These are phyloP conservation scores for Siderastrea siderea DNA, from an alignment of 92 coral and sea anemone genomes.

Conservation along the genomic window DNA sequence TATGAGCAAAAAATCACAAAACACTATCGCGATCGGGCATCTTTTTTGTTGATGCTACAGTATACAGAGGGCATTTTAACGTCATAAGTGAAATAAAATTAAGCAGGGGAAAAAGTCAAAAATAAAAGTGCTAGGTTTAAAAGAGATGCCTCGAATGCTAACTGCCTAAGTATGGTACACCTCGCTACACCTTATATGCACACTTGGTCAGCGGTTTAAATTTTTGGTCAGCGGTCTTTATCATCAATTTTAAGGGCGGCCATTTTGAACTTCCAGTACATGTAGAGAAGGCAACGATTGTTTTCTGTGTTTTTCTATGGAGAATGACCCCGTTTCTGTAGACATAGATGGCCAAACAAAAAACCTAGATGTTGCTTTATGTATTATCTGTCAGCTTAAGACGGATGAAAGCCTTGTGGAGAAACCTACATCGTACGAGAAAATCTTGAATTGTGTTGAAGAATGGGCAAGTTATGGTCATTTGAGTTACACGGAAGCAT, in stretches of 20 bases:
- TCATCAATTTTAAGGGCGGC: slow-evolving; percentile 36
- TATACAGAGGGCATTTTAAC: no score
- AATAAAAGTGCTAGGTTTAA: background rate
- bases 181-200: background rate
- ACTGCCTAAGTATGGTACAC: background rate
- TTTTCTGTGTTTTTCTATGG: background rate
- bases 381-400: slow-evolving; percentile 7
- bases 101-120: no score
- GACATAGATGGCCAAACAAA: background rate
- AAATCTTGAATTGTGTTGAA: slow-evolving; percentile 6
- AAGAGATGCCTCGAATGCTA: background rate
- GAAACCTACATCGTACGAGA: slow-evolving; percentile 25
- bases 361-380: background rate
- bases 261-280: slow-evolving; percentile 30
- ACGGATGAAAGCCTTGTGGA: slow-evolving; percentile 30
- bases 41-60: no score
- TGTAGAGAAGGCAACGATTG: slow-evolving; percentile 1
- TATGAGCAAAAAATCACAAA: no score
- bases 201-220: slow-evolving; percentile 22
- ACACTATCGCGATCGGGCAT: no score
- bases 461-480: slow-evolving; percentile 17
- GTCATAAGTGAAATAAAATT: no score
- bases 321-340: background rate
- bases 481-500: slow-evolving; percentile 4
- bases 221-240: slow-evolving; percentile 9